Percentiles rank a stretch among this genome's conserved stretches.
These are phyloP conservation scores for Corythornis madagascariensis DNA, from an alignment of 2,113 vertebrate species.

Conservation along the genomic window DNA sequence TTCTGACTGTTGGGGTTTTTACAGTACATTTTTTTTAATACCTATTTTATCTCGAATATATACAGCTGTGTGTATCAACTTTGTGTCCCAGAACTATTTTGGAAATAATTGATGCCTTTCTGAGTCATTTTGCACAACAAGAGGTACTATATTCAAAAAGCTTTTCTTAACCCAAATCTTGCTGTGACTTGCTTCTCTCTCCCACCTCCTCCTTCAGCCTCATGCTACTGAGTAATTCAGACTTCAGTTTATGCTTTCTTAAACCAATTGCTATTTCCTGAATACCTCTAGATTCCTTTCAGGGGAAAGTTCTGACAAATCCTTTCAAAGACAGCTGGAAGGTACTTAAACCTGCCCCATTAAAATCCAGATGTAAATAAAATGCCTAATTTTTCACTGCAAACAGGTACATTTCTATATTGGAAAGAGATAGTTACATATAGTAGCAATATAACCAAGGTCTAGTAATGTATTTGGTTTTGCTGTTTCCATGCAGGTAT, in stretches of 20 bases:
- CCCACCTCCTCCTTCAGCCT: not conserved
- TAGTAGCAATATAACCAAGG: not conserved
- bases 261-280: conserved; percentile 44
- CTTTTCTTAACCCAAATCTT: not conserved
- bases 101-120: not conserved
- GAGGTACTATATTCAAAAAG: not conserved
- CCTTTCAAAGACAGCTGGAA: conserved; percentile 25
- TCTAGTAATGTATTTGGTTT: not conserved
- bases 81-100: not conserved
- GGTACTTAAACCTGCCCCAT: conserved; percentile 3
- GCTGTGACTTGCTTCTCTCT: not conserved
- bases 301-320: conserved; percentile 38
- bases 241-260: conserved; percentile 44
- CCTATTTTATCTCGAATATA: not conserved
- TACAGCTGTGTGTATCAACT: not conserved
- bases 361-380: conserved; percentile 10
- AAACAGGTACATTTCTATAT: not conserved
- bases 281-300: conserved; percentile 23
- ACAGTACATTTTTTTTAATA: not conserved
- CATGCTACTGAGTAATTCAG: not conserved
- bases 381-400: not conserved
- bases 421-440: not conserved
- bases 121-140: not conserved
- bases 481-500: not conserved
- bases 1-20: not conserved